A percentile compares a stretch with the other conserved stretches of the same genome.
phyloP scores from a whole-genome alignment of 2,797 vertebrate genomes.

The Tinamus major region DNA sequence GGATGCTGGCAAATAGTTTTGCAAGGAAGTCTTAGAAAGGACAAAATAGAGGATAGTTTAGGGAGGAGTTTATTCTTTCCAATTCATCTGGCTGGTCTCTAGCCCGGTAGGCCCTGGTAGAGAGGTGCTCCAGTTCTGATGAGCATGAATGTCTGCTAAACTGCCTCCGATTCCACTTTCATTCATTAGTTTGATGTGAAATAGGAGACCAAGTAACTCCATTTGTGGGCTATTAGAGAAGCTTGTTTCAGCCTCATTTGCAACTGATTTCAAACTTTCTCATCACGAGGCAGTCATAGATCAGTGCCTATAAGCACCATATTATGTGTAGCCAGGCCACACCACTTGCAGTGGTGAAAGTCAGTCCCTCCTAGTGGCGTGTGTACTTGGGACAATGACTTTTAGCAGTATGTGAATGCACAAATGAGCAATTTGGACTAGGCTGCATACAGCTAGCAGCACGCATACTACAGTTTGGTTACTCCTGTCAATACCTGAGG shows the following conservation, averaged over 20 bases:
- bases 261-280: neutral
- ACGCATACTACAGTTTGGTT: accelerated
- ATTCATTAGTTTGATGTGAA: neutral
- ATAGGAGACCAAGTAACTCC: neutral
- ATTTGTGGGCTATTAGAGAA: neutral
- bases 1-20: neutral
- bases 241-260: neutral
- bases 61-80: neutral
- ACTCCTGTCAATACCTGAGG: neutral
- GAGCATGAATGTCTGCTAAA: neutral
- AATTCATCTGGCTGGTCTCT: neutral
- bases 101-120: neutral
- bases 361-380: no score
- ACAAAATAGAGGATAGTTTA: neutral
- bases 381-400: neutral
- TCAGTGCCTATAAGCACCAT: neutral
- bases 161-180: neutral
- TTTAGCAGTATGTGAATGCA: neutral
- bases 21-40: neutral
- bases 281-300: neutral
- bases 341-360: neutral
- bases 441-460: neutral
- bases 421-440: neutral
- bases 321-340: neutral
- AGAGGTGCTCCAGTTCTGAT: neutral